Base-by-base conservation (phyloP, 1,140 invertebrate species). In the Belonocnema kinseyi region DNA sequence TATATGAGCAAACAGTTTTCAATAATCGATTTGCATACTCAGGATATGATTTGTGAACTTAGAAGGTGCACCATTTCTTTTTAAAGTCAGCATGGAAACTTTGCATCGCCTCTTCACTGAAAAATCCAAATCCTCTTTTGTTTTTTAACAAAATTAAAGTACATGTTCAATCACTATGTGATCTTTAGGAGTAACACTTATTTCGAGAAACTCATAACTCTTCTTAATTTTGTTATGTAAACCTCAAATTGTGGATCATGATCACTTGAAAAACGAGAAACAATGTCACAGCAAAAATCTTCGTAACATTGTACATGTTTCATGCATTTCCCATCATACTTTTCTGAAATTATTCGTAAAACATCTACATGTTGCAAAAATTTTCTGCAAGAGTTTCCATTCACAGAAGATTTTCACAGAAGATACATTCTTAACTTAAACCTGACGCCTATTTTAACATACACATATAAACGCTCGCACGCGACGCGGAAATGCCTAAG, bases 341-440 rank as follows among this genome's bases (percentile, higher is more conserved):
- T 70, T 13, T 40, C 14, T 1, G 53, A 14, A 56, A 56, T 56
- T 17, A 17, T 56, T 56, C 52, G 8, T 19, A 78, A 74, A 17
- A 54, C 14, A 61, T 78, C 72, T 17, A 78, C 58, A 14, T 78
- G 50, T 10, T 70, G 66, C 33, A 80, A 71, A 40, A 80, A 58
- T 19, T 8, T 80, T 26, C 66, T 74, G 52, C 79, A 74, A 17
- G 79, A 77, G 53, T 80, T 80, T n/a, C 76, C 75, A 26, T 77
- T 75, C 54, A 80, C 77, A 53, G 17, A 73, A 51, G 79, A 26
- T 17, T 26, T 52, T 17, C n/a, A n/a, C 61, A 53, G 50, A 75
- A 21, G 40, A 4, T 33, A 14, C 77, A 46, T 46, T 79, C 72
- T 46, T 73, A 73, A 5, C 19, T 1, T 7, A 81, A 76, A 14